Percentiles rank a stretch among this genome's conserved stretches.
Evolutionary conservation across 2,888 invertebrate species (phyloP).

Genomic region (Lissocephala sabroskyi): DNA sequence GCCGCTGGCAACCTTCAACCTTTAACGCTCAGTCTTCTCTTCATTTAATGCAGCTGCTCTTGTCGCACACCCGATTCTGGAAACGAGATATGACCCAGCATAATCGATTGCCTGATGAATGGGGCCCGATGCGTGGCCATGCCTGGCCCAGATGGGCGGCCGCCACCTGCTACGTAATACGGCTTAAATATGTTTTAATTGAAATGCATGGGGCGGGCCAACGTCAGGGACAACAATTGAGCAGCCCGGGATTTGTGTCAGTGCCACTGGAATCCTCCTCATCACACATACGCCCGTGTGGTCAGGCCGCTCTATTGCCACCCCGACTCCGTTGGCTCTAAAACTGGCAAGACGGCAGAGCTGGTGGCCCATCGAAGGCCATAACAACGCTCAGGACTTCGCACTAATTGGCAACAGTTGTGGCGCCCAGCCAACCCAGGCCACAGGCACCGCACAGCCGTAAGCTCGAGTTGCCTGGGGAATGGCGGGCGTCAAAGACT

Average conservation of each 20-base stretch:
- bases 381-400: no score
- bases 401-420: conserved; percentile 22
- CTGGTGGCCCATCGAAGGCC: no score
- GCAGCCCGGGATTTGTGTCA: no score
- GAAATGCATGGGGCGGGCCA: conserved; percentile 59
- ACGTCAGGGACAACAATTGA: no score
- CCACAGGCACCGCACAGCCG: neutral
- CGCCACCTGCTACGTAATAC: conserved; percentile 10
- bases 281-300: conserved; percentile 2
- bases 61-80: no score
- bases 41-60: no score
- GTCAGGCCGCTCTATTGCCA: conserved; percentile 2
- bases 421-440: conserved; percentile 12
- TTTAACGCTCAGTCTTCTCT: no score
- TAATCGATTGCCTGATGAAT: conserved; percentile 45
- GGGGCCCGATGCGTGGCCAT: conserved; percentile 25
- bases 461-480: no score
- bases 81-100: conserved; percentile 25
- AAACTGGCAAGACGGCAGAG: no score
- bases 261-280: neutral
- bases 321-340: neutral
- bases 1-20: no score
- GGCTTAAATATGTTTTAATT: conserved; percentile 55
- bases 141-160: neutral
- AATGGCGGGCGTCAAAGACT: no score